A percentile compares a stretch with the other conserved stretches of the same genome.
These are phyloP conservation scores for Gopherus evgoodei DNA, from an alignment of 2,113 vertebrate genomes.

Conservation along the genomic window DNA sequence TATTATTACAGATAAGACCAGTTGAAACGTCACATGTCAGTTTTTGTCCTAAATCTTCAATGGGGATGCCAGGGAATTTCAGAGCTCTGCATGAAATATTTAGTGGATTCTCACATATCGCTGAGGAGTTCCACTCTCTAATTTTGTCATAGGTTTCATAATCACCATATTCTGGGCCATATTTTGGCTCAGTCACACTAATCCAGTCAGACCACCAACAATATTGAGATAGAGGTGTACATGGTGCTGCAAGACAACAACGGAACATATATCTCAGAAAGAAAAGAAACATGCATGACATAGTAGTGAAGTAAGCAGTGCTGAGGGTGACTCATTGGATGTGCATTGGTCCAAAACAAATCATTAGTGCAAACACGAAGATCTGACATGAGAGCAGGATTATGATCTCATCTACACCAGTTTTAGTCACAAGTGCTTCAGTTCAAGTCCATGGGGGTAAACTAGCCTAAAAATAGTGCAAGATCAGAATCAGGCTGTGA, in stretches of 20 bases:
- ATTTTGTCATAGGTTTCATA: conserved; percentile 26
- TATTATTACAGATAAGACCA: conserved; percentile 41
- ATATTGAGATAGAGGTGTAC: no score
- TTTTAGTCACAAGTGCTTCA: neutral
- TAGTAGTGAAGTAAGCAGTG: fast-evolving
- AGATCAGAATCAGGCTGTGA: neutral
- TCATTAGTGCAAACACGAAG: neutral
- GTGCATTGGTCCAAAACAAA: neutral
- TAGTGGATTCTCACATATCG: neutral
- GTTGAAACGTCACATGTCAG: conserved; percentile 3
- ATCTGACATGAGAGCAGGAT: neutral
- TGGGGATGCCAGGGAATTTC: neutral
- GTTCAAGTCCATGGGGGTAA: neutral
- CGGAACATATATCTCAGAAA: neutral
- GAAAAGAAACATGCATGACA: fast-evolving
- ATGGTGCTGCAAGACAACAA: neutral
- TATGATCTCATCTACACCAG: neutral
- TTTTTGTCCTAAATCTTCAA: neutral
- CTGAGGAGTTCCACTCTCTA: fast-evolving
- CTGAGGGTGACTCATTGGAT: fast-evolving
- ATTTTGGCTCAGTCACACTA: neutral
- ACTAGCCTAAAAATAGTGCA: neutral
- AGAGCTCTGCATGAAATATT: conserved; percentile 37
- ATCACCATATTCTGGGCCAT: neutral
- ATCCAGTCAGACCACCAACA: neutral